A percentile compares a stretch with the other conserved stretches of the same genome.
These are phyloP conservation scores for Iselma pallidipennis DNA, from an alignment of 2,888 invertebrate species.

Conservation along the genomic window DNA sequence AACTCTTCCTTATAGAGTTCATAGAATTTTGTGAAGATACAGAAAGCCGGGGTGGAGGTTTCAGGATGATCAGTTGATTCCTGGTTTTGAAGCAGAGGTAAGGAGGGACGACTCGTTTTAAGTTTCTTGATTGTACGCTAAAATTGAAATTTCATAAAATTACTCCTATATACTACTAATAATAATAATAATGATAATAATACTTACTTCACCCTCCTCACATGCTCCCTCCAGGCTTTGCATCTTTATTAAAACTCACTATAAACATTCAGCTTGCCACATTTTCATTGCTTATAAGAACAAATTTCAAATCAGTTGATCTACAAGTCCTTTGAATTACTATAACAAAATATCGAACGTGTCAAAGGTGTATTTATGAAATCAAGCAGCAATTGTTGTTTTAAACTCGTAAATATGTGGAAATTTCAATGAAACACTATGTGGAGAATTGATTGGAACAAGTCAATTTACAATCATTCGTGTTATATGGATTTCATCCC, in stretches of 20 bases:
- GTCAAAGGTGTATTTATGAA: not conserved
- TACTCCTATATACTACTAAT: too few relatives aligned
- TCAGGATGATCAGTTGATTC: conserved; percentile 35
- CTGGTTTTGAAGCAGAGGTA: conserved; percentile 49
- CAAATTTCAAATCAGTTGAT: conserved; percentile 2
- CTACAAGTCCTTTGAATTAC: not conserved
- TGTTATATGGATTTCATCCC: conserved; percentile 35
- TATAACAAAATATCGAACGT: not conserved
- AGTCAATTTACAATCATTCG: not conserved
- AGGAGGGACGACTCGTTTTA: conserved; percentile 49
- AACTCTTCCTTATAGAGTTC: conserved; percentile 53
- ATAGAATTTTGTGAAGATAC: conserved; percentile 54
- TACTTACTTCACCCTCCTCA: conserved; percentile 68
- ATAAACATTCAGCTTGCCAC: conserved; percentile 57
- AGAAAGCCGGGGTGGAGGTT: conserved; percentile 46
- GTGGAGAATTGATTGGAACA: not conserved
- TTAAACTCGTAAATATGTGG: not conserved
- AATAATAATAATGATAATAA: too few relatives aligned
- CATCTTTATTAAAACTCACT: conserved; percentile 59
- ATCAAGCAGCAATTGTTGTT: not conserved
- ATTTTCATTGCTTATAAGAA: conserved; percentile 39
- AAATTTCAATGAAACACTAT: not conserved
- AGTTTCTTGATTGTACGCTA: conserved; percentile 51
- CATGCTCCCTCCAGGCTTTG: conserved; percentile 69
- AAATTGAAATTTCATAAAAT: conserved; percentile 27